Evolutionary conservation across 2,113 vertebrate genomes (phyloP).

Genomic region (Cathartes aura): DNA sequence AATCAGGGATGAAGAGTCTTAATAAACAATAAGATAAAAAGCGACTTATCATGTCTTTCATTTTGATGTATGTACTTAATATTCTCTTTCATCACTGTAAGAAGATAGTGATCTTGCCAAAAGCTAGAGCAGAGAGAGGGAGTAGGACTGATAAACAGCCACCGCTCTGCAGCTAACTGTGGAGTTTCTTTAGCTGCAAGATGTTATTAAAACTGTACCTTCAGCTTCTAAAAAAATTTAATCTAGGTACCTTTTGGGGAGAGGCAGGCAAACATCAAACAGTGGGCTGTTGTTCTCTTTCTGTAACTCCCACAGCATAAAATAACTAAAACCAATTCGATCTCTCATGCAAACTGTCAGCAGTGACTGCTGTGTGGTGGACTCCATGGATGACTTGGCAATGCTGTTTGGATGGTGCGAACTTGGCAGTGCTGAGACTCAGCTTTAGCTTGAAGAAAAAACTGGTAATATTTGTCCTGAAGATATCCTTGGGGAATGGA

Average conservation of each 20-base stretch:
- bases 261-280: not conserved
- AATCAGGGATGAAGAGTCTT: slow-evolving; percentile 47
- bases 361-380: not conserved
- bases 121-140: not conserved
- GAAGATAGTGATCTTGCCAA: slow-evolving; percentile 55
- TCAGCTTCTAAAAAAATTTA: not conserved
- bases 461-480: not conserved
- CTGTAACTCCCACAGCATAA: not conserved
- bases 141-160: not conserved
- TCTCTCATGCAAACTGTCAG: not conserved
- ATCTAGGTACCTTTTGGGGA: not conserved
- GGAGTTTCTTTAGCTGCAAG: slow-evolving; percentile 11
- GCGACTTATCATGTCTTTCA: not conserved
- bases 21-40: slow-evolving; percentile 51
- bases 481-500: not conserved
- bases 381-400: not conserved
- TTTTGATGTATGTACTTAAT: slow-evolving; percentile 65
- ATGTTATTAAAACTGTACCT: not conserved
- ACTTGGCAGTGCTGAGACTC: not conserved
- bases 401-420: not conserved
- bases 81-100: slow-evolving; percentile 56
- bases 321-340: not conserved
- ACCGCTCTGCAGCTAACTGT: not conserved
- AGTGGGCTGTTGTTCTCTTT: not conserved
- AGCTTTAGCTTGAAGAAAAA: not conserved